phyloP scores from a whole-genome alignment of 1,140 invertebrate genomes.

The Drosophila gunungcola region DNA sequence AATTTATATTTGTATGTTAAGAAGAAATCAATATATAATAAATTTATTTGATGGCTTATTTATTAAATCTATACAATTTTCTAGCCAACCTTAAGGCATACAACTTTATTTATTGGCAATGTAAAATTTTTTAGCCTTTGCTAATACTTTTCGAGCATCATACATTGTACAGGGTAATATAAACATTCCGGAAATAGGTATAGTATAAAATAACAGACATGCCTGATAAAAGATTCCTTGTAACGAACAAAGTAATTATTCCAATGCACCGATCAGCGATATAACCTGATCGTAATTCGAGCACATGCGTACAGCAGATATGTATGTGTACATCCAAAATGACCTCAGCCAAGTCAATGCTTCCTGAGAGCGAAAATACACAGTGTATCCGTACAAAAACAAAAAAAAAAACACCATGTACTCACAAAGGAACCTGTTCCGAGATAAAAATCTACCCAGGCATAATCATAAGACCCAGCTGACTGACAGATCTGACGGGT shows the following conservation, averaged over 20 bases:
- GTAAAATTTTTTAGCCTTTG: no score
- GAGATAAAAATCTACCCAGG: slow-evolving; percentile 25
- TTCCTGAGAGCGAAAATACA: slow-evolving; percentile 28
- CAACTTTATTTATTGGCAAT: no score
- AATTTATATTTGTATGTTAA: no score
- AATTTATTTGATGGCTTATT: no score
- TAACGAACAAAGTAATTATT: slow-evolving; percentile 3
- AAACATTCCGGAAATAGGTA: no score
- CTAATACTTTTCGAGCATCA: no score
- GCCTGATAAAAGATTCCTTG: neutral
- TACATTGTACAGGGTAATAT: no score
- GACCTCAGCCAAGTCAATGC: slow-evolving; percentile 40
- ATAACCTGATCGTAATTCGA: slow-evolving; percentile 19
- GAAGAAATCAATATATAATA: no score
- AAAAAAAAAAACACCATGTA: neutral
- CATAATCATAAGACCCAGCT: slow-evolving; percentile 6
- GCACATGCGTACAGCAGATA: slow-evolving; percentile 2
- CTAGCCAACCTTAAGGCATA: no score
- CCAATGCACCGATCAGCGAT: slow-evolving; percentile 25
- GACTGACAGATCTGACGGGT: slow-evolving; percentile 25
- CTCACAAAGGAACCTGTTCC: slow-evolving; percentile 42
- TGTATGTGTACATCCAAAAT: slow-evolving; percentile 18
- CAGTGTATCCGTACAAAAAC: slow-evolving; percentile 2
- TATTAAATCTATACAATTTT: no score
- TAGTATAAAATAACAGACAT: neutral